A percentile compares a stretch with the other conserved stretches of the same genome.
phyloP scores from a whole-genome alignment of 2,113 vertebrate species.

The Lamprotornis superbus region DNA sequence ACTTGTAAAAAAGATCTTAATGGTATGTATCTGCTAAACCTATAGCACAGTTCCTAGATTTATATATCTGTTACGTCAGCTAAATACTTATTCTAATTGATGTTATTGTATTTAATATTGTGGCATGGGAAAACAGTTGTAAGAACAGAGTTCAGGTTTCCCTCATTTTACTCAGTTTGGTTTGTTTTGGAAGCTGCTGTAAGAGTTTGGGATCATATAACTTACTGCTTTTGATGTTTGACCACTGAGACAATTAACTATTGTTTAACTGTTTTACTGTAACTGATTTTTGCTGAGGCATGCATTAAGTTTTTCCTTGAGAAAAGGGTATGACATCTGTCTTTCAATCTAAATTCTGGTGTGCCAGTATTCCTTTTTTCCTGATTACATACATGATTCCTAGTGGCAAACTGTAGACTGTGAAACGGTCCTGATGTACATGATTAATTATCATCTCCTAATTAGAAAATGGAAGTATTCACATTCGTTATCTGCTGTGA shows the following conservation, averaged over 20 bases:
- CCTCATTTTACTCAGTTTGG: neutral
- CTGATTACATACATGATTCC: neutral
- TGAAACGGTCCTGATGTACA: neutral
- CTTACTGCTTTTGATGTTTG: neutral
- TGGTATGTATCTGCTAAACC: neutral
- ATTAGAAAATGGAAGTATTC: neutral
- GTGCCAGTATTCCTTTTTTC: neutral
- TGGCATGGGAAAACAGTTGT: neutral
- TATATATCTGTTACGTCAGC: neutral
- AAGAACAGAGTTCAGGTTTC: neutral
- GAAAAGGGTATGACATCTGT: fast-evolving
- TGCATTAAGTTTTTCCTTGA: neutral
- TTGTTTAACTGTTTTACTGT: neutral
- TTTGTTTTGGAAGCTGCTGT: neutral
- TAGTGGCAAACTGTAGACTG: neutral
- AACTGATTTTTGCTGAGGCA: neutral
- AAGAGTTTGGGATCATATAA: neutral
- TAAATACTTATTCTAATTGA: neutral
- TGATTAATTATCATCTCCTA: neutral
- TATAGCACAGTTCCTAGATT: neutral
- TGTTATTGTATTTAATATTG: neutral
- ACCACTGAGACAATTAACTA: neutral
- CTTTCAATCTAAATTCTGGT: neutral
- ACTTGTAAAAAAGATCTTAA: neutral
- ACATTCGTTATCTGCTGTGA: neutral